Evolutionary conservation across 2,113 vertebrate species (phyloP).

Genomic region (Theristicus caerulescens): DNA sequence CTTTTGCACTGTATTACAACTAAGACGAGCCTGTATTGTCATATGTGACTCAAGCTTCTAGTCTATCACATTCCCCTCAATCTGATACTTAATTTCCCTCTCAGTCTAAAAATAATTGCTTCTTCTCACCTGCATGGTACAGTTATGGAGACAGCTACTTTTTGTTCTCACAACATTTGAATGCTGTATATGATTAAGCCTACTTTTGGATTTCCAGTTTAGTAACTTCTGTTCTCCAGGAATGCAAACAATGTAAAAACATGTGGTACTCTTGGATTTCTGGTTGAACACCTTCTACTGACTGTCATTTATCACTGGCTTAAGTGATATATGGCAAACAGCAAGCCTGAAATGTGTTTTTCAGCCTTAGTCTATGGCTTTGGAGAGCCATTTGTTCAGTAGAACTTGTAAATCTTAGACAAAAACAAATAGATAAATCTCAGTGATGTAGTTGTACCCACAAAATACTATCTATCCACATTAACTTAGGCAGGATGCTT

Average conservation of each 20-base stretch:
- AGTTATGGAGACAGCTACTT: background rate
- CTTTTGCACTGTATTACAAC: background rate
- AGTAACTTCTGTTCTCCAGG: background rate
- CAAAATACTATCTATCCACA: background rate
- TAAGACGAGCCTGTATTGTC: background rate
- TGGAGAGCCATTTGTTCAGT: background rate
- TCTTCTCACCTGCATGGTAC: background rate
- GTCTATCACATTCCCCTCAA: background rate
- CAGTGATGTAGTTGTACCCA: background rate
- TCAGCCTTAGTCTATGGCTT: background rate
- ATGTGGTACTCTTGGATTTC: background rate
- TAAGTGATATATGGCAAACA: background rate
- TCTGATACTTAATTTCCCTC: background rate
- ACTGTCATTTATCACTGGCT: background rate
- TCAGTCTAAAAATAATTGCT: background rate
- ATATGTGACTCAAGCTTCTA: background rate
- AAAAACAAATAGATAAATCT: background rate
- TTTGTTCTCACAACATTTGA: background rate
- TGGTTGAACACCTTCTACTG: background rate
- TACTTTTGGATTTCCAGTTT: background rate
- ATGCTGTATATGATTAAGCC: background rate
- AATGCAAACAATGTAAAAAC: background rate
- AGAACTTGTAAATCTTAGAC: background rate
- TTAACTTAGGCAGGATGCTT: background rate
- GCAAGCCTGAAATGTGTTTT: background rate